These are phyloP conservation scores for Rhinichthys osculus DNA, from an alignment of 2,797 vertebrate species.

Conservation along the genomic window DNA sequence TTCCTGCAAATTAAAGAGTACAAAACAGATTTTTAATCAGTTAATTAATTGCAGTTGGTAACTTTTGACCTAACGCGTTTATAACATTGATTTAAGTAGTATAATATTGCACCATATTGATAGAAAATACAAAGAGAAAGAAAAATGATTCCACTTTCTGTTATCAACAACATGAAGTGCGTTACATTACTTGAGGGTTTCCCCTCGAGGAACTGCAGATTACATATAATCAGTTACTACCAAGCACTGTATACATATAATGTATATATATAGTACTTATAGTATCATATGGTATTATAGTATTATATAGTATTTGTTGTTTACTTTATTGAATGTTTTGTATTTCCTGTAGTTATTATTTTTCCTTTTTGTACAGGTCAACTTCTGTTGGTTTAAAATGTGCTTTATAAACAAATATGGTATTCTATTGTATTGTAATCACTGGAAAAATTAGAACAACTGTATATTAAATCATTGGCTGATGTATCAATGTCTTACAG, in stretches of 20 bases:
- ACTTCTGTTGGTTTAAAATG: not conserved
- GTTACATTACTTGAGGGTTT: not conserved
- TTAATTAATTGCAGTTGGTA: too few relatives aligned
- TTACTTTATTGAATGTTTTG: not conserved
- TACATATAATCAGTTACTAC: too few relatives aligned
- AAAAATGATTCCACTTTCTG: not conserved
- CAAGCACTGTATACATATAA: too few relatives aligned
- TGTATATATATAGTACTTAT: not conserved
- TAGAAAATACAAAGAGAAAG: not conserved
- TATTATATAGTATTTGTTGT: not conserved
- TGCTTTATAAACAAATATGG: constrained; percentile 12
- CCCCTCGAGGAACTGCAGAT: too few relatives aligned
- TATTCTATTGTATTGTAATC: not conserved
- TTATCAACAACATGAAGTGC: not conserved
- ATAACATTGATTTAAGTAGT: not conserved
- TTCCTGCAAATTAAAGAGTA: constrained; percentile 71
- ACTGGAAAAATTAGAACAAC: not conserved
- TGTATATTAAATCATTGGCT: not conserved
- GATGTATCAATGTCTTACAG: constrained; percentile 74
- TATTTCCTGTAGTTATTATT: not conserved
- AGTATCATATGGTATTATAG: not conserved
- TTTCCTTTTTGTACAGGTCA: not conserved
- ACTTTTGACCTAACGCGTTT: not conserved
- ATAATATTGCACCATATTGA: not conserved
- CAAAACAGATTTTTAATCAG: not conserved